These are phyloP conservation scores for Alaudala cheleensis DNA, from an alignment of 2,113 vertebrate genomes.

Conservation along the genomic window DNA sequence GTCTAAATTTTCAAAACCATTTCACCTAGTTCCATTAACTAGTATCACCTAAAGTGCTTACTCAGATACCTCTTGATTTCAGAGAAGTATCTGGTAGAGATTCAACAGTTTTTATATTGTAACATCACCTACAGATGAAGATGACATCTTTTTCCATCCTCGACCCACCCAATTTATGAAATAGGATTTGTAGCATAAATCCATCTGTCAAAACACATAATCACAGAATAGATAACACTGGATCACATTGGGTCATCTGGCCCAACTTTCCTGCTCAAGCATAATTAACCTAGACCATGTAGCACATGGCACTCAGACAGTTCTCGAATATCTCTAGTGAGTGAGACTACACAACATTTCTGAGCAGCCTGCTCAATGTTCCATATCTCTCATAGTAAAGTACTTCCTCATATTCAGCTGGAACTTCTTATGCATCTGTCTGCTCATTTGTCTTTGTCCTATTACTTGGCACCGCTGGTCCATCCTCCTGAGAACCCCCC, in stretches of 20 bases:
- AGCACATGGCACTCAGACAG: neutral
- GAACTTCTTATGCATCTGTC: neutral
- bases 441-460: neutral
- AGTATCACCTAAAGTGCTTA: neutral
- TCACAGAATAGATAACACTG: neutral
- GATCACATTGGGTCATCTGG: neutral
- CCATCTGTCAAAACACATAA: neutral
- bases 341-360: neutral
- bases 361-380: neutral
- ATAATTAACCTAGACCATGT: neutral
- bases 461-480: neutral
- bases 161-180: neutral
- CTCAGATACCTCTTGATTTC: neutral
- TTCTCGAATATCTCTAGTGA: neutral
- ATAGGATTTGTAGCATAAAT: neutral
- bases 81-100: neutral
- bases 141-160: accelerated
- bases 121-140: neutral
- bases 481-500: neutral
- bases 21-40: neutral
- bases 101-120: neutral
- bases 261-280: neutral
- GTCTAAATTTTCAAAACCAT: neutral
- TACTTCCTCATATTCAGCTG: neutral
- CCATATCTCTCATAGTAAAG: accelerated